These are phyloP conservation scores for Isurus oxyrinchus DNA, from an alignment of 2,113 vertebrate species.

Conservation along the genomic window DNA sequence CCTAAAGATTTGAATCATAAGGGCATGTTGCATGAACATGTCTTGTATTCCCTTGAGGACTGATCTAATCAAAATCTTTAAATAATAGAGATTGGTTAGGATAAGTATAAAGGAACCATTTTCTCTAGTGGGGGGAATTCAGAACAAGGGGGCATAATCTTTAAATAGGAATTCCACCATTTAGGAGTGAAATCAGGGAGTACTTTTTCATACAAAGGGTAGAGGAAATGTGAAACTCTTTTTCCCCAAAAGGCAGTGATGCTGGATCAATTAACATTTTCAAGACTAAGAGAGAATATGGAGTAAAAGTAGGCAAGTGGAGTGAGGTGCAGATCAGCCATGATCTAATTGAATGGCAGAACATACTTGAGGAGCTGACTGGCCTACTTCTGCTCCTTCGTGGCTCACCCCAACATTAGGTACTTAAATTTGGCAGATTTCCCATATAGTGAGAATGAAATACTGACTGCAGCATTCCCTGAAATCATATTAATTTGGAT, in stretches of 20 bases:
- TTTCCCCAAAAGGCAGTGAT: neutral
- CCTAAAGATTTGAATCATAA: neutral
- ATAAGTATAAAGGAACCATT: neutral
- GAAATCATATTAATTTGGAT: neutral
- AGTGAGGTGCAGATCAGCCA: neutral
- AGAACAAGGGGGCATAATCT: neutral
- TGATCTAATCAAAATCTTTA: neutral
- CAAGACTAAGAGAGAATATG: neutral
- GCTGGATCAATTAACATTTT: neutral
- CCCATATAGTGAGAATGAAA: neutral
- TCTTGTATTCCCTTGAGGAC: neutral
- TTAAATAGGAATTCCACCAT: neutral
- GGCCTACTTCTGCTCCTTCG: neutral
- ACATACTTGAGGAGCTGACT: neutral
- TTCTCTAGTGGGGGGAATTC: neutral
- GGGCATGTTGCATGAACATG: neutral
- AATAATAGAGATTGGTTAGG: neutral
- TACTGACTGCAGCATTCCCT: neutral
- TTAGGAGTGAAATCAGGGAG: neutral
- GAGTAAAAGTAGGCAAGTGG: neutral
- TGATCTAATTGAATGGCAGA: neutral
- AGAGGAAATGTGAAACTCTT: neutral
- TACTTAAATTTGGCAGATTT: neutral
- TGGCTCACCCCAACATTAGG: neutral
- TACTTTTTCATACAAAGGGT: neutral